Base-by-base conservation (phyloP, 2,888 invertebrate species). In the Laspeyria flexula region DNA sequence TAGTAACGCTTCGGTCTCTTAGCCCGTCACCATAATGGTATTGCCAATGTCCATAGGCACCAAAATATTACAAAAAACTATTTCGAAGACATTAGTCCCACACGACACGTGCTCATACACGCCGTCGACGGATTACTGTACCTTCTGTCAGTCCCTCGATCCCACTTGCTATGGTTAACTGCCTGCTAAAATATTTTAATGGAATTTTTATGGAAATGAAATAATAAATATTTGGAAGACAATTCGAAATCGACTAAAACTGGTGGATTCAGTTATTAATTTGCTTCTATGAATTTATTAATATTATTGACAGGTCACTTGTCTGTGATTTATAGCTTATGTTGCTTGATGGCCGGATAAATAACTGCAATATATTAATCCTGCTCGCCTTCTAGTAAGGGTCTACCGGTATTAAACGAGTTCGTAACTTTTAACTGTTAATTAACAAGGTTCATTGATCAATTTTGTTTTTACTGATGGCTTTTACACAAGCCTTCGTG, bases 41-140 rank as follows among this genome's bases (percentile, higher is more conserved):
- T n/a, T n/a, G n/a, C n/a, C n/a, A n/a, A n/a, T n/a, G n/a, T n/a
- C n/a, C n/a, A n/a, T n/a, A n/a, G n/a, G n/a, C n/a, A n/a, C n/a
- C n/a, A n/a, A n/a, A n/a, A n/a, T n/a, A n/a, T n/a, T n/a, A n/a
- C n/a, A n/a, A 21, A 21, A 21, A 5, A 21, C 2, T 21, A 5
- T 21, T 21, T 25, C 10, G 47, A 50, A 53, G 43, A 55, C 48
- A 29, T 49, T 44, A 47, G 39, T 47, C 56, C 42, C 44, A 16
- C 16, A 11, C 18, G 23, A 48, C 60, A 47, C 74, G 75, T 75
- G 75, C 60, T 55, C 45, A 48, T 57, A 42, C 69, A 62, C 45
- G 43, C 41, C 18, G 35, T 38, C 37, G 45, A 16, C 35, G 71
- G 74, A 75, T 75, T 75, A 75, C 45, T 37, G 42, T 34, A 37